phyloP scores from a whole-genome alignment of 2,113 vertebrate species.

The Petroica traversi region DNA sequence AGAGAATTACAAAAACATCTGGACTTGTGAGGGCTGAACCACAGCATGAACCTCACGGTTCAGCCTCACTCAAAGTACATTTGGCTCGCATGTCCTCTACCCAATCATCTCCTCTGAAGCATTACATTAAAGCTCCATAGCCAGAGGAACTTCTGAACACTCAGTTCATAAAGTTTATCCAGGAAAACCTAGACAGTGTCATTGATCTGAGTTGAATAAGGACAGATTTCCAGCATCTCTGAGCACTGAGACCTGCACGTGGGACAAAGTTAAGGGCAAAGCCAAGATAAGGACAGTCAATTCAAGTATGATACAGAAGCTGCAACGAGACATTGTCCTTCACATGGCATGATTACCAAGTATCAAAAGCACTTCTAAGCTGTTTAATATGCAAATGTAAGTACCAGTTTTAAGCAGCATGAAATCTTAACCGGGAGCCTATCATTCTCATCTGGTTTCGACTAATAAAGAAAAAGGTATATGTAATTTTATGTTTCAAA shows the following conservation, averaged over 20 bases:
- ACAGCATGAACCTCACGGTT: not conserved
- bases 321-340: not conserved
- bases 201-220: not conserved
- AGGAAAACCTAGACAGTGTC: not conserved
- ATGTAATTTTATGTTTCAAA: not conserved
- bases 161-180: not conserved
- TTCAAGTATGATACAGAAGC: not conserved
- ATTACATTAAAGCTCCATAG: not conserved
- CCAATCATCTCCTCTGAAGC: not conserved
- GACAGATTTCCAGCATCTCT: not conserved
- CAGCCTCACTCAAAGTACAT: not conserved
- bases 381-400: not conserved
- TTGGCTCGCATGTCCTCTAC: not conserved
- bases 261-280: not conserved
- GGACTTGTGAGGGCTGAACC: not conserved
- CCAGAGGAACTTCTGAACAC: not conserved
- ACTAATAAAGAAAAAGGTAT: not conserved
- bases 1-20: not conserved
- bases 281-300: not conserved
- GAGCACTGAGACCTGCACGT: not conserved
- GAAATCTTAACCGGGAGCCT: not conserved
- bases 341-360: not conserved
- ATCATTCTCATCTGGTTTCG: not conserved
- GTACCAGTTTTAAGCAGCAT: not conserved
- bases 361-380: not conserved